phyloP scores from a whole-genome alignment of 1,140 invertebrate genomes.

The Drosophila arawakana region DNA sequence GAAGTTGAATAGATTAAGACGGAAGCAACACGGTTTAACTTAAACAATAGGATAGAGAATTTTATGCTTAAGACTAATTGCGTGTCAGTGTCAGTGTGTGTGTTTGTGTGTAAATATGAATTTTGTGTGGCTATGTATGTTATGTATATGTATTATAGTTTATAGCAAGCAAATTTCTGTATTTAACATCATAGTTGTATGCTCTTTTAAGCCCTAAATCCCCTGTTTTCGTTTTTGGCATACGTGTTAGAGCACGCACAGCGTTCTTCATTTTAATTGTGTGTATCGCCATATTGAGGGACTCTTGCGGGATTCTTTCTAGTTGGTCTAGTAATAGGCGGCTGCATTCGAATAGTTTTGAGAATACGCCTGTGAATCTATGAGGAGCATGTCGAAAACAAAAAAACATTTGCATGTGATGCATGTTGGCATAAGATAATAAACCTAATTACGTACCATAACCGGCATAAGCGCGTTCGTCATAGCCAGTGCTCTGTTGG shows the following conservation, averaged over 20 bases:
- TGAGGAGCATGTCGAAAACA: conserved; percentile 23
- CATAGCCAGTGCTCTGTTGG: conserved; percentile 72
- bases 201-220: conserved; percentile 60
- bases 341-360: conserved; percentile 82
- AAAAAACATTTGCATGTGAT: conserved; percentile 11
- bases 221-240: conserved; percentile 69
- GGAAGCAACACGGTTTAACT: conserved; percentile 60
- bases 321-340: conserved; percentile 77
- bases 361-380: conserved; percentile 81
- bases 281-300: conserved; percentile 50
- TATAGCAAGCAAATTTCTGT: conserved; percentile 63
- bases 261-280: conserved; percentile 59
- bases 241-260: conserved; percentile 71
- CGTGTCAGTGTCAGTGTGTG: conserved; percentile 30
- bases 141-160: conserved; percentile 20
- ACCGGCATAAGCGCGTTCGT: conserved; percentile 79
- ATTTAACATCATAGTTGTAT: conserved; percentile 59
- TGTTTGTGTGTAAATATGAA: conserved; percentile 18
- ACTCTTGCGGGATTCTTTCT: conserved; percentile 29
- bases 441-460: conserved; percentile 72
- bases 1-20: conserved; percentile 53
- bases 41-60: conserved; percentile 72
- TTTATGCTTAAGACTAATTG: conserved; percentile 68
- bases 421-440: background rate
- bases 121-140: conserved; percentile 10